Conservation (phyloP, 2,888 invertebrate genomes). For the Andrena hattorfiana region DNA sequence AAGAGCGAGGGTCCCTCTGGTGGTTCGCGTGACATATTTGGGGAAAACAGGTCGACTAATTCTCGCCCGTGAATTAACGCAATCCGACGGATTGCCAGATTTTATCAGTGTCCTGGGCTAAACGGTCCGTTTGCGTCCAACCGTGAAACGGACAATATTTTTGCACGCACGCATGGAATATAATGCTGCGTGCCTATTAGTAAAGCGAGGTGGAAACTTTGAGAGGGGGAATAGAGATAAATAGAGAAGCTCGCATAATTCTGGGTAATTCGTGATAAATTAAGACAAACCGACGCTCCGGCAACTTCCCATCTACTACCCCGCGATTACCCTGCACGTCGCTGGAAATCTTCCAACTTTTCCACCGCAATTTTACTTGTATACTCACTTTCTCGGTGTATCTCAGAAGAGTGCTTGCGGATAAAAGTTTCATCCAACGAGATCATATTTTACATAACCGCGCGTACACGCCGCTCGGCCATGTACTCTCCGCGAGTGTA, state of each 20-base stretch:
- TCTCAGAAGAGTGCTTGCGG: no score
- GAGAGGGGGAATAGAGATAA: no score
- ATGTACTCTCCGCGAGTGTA: neutral
- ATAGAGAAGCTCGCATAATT: no score
- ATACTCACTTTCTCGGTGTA: no score
- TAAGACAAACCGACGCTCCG: no score
- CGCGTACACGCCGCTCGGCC: neutral
- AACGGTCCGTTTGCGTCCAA: conserved; percentile 19
- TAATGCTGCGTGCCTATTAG: no score
- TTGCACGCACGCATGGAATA: conserved; percentile 3
- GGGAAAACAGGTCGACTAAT: conserved; percentile 27
- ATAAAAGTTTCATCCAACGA: neutral
- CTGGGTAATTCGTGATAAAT: no score
- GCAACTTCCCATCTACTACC: no score
- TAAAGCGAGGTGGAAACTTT: no score
- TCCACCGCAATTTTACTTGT: no score
- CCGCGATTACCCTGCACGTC: no score
- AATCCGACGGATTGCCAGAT: conserved; percentile 31
- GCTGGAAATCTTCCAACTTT: no score
- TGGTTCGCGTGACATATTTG: conserved; percentile 28
- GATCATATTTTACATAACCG: neutral
- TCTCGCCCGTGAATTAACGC: conserved; percentile 20
- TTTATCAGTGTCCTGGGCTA: conserved; percentile 40
- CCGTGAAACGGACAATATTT: conserved; percentile 37
- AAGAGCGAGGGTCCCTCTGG: neutral